Evolutionary conservation across 1,140 invertebrate genomes (phyloP).

Genomic region (Aleiodes sp.): DNA sequence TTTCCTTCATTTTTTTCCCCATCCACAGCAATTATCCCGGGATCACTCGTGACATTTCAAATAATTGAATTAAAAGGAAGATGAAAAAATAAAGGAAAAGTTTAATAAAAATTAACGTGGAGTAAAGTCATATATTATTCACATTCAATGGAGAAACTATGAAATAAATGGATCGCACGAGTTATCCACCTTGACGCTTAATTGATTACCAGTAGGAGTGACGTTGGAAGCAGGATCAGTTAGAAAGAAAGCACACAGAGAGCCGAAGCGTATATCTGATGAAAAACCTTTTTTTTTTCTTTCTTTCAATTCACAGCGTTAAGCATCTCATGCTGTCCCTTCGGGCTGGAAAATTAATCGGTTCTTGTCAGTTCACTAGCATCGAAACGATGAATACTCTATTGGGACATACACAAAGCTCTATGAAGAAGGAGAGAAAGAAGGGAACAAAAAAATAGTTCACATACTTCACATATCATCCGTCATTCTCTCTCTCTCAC

Average conservation of each 20-base stretch:
- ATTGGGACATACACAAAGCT: not conserved
- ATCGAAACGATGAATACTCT: constrained; percentile 2
- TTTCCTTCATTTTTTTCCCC: too few relatives aligned
- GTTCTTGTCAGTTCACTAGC: constrained; percentile 18
- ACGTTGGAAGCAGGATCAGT: not conserved
- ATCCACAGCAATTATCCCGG: too few relatives aligned
- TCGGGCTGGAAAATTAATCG: constrained; percentile 5
- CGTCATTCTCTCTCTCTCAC: too few relatives aligned
- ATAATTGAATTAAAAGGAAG: constrained; percentile 1
- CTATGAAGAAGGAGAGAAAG: not conserved
- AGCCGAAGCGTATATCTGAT: not conserved
- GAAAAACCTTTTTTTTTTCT: constrained; percentile 2
- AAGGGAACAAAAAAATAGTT: not conserved
- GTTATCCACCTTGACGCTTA: constrained; percentile 26
- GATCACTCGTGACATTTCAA: not conserved
- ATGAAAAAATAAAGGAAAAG: too few relatives aligned
- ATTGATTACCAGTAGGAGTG: constrained; percentile 26
- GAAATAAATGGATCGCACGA: constrained; percentile 25
- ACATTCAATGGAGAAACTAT: constrained; percentile 22
- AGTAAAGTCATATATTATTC: constrained; percentile 10
- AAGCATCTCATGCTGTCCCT: not conserved
- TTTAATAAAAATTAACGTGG: not conserved
- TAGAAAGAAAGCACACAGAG: not conserved
- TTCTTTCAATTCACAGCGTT: not conserved
- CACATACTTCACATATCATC: not conserved